phyloP scores from a whole-genome alignment of 2,888 invertebrate species.

The Phania funesta region DNA sequence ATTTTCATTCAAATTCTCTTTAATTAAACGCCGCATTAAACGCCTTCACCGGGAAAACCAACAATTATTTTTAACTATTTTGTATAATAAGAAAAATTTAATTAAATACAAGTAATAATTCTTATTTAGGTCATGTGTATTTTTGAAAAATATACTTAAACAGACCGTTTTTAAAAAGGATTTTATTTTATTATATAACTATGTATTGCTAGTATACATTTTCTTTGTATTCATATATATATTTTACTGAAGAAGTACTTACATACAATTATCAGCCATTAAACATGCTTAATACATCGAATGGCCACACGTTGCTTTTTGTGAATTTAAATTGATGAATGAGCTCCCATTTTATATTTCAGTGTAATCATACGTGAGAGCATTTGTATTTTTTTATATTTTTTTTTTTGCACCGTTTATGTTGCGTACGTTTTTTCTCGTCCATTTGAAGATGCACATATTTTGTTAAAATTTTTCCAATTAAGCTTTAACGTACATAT shows the following conservation, averaged over 20 bases:
- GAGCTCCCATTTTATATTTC: conserved; percentile 44
- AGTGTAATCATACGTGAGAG: conserved; percentile 4
- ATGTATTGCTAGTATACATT: too few relatives aligned
- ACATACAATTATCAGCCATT: conserved; percentile 38
- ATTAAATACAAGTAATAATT: too few relatives aligned
- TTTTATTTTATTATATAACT: too few relatives aligned
- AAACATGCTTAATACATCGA: conserved; percentile 12
- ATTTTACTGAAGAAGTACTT: conserved; percentile 1
- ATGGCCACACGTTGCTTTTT: conserved; percentile 9
- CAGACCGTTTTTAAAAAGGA: too few relatives aligned
- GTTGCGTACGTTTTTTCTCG: background rate
- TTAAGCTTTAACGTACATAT: conserved; percentile 61
- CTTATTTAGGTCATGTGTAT: too few relatives aligned
- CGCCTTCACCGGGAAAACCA: too few relatives aligned
- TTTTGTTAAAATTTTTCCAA: conserved; percentile 49
- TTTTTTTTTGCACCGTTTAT: background rate
- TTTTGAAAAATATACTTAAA: too few relatives aligned
- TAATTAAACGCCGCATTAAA: too few relatives aligned
- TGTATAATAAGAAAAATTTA: too few relatives aligned
- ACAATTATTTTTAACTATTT: too few relatives aligned
- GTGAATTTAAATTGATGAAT: conserved; percentile 27
- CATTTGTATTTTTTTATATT: background rate
- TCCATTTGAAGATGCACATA: conserved; percentile 23
- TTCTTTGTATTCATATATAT: background rate
- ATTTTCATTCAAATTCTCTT: too few relatives aligned